A percentile compares a stretch with the other conserved stretches of the same genome.
These are phyloP conservation scores for Geophilus truncorum DNA, from an alignment of 2,888 invertebrate genomes.

Conservation along the genomic window DNA sequence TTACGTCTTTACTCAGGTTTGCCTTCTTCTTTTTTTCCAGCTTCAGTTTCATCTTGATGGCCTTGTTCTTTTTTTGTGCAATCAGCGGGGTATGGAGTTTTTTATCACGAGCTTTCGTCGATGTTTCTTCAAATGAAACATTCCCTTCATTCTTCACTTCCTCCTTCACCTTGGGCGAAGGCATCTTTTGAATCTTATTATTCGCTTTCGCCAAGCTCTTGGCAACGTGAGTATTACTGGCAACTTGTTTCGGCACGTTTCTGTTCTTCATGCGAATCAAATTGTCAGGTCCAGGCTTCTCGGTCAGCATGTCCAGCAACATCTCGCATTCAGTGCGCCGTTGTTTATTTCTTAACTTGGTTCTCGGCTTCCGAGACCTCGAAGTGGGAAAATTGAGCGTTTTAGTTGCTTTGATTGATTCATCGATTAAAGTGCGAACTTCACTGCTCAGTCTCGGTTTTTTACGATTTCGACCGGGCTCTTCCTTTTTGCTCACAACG, in stretches of 20 bases:
- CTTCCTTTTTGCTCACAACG: not conserved
- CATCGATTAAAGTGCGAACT: not conserved
- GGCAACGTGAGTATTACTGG: not conserved
- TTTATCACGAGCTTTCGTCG: not conserved
- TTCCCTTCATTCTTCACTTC: not conserved
- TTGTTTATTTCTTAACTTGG: not conserved
- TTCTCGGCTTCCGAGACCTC: not conserved
- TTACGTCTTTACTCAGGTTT: not conserved
- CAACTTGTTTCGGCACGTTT: not conserved
- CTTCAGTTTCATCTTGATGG: slow-evolving; percentile 30
- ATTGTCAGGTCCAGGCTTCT: not conserved
- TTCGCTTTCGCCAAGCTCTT: not conserved
- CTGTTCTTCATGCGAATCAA: not conserved
- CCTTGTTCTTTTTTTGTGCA: slow-evolving; percentile 29
- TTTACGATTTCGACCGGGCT: not conserved
- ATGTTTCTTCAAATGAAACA: not conserved
- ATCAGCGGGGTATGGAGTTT: not conserved
- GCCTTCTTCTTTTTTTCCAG: slow-evolving; percentile 30
- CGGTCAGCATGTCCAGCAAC: slow-evolving; percentile 19
- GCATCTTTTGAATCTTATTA: not conserved
- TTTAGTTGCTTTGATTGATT: slow-evolving; percentile 14
- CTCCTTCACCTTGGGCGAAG: not conserved
- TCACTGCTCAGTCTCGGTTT: not conserved
- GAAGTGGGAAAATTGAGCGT: not conserved
- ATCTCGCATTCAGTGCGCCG: slow-evolving; percentile 25